Conservation (phyloP, 1,140 invertebrate species). For the Araneus ventricosus region DNA sequence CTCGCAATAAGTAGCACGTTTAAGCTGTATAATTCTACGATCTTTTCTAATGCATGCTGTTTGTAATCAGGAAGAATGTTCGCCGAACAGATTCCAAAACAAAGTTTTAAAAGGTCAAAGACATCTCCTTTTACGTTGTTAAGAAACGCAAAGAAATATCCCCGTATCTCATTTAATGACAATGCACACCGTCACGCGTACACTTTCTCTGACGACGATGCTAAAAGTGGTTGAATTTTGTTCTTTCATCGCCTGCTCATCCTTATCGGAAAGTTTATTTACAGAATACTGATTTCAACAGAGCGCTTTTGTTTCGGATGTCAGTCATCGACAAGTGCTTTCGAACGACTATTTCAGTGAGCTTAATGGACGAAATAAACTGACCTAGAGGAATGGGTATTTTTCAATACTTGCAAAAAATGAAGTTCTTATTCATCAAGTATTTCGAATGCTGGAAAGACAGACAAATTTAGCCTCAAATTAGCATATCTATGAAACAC, state of each 20-base stretch:
- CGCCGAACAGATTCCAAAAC: background rate
- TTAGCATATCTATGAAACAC: too few relatives aligned
- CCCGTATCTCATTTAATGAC: background rate
- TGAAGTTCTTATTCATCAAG: too few relatives aligned
- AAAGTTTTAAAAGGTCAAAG: constrained; percentile 44
- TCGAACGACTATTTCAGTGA: background rate
- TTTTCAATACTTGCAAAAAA: too few relatives aligned
- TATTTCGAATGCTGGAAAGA: too few relatives aligned
- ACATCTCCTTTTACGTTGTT: constrained; percentile 36
- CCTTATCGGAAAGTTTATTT: constrained; percentile 16
- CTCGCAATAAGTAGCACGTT: background rate
- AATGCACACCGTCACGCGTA: constrained; percentile 28
- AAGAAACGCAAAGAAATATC: background rate
- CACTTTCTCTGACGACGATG: background rate
- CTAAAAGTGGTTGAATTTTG: constrained; percentile 13
- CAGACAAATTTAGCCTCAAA: too few relatives aligned
- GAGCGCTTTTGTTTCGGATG: background rate
- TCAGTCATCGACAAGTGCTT: background rate
- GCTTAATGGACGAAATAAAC: too few relatives aligned
- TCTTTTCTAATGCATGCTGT: background rate
- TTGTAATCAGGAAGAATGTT: constrained; percentile 31
- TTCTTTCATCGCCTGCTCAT: background rate
- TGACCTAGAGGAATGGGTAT: too few relatives aligned
- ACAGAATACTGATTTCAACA: background rate
- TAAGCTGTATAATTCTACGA: background rate